Evolutionary conservation across 2,797 vertebrate genomes (phyloP), one percentile per base, ranked within the genome.

Genomic region (Crossoptilon crossoptilon): DNA sequence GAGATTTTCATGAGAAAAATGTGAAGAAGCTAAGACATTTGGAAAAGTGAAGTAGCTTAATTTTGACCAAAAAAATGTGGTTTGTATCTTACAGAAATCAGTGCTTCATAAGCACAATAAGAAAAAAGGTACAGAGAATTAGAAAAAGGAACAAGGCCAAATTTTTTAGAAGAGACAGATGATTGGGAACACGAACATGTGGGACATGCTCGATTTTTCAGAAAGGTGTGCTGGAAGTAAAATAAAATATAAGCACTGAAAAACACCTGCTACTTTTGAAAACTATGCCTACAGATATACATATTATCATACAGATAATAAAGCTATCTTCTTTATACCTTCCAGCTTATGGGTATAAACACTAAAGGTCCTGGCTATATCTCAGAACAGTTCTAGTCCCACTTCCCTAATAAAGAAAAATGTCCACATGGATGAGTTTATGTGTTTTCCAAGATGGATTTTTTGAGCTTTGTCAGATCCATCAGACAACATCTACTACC

Each of bases 381-480:
- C 56, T 76, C 64, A 79, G 64, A 88, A 46, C 11, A 46, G 44
- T 75, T 31, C 22, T 39, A 39, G 49, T 17, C 15, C 8, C 4
- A n/a, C 10, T 64, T 87, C 22, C 29, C 46, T 46, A 43, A 5
- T 27, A 56, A 91, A 53, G 59, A 35, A 71, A 82, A 84, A 66
- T 2, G 1, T 22, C 13, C 5, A 29, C 58, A 16, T 69, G 21
- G 17, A 16, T 43, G 33, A 17, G 46, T 48, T 82, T 55, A 55
- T 37, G 29, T 33, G 17, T 77, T 51, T 76, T 41, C 51, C 46
- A 72, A 59, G 29, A 62, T 10, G 5, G 31, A 51, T 90, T 66
- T 68, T 69, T 74, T 90, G 23, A 80, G 29, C 49, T 31, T 39
- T 73, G 15, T 77, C n/a, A 80, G 46, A 91, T 77, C 88, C 31